Base-by-base conservation (phyloP, 2,888 invertebrate species). In the Pseudeuparius sepicola region DNA sequence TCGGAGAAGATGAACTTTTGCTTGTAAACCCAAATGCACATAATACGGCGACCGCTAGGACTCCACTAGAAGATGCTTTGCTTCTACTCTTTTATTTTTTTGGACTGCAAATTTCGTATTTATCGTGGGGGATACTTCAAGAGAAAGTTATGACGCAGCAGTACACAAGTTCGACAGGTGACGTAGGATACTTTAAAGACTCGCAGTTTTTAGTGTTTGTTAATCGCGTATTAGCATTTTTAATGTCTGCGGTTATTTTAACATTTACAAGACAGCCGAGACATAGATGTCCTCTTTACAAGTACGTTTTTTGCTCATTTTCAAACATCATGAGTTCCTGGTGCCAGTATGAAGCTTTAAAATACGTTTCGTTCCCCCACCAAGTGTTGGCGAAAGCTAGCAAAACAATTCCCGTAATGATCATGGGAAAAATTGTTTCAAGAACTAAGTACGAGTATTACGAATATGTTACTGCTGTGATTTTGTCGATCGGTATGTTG, bases 321-420 rank as follows among this genome's bases (percentile, higher is more conserved):
- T 92, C 94, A 10, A 98, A 98, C 63, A 88, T 97, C 44, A 76
- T 98, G 73, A 94, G 94, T 59, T 93, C 94, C 29, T 99, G 97
- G 97, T 97, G 93, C 63, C 98, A 99, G 64, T 98, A 99, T 60
- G 98, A 98, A 65, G 97, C 97, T 13, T 70, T 99, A 27, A 97
- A 97, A 62, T 99, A 85, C 63, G 92, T 98, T 53, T 93, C 87
- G 56, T 98, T 98, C 61, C 97, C 97, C 2, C 92, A 94, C 29
- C 96, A 97, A 73, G 90, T 87, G 47, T 62, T 92, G 44, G 90
- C 93, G 0, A 98, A 98, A 65, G 93, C 97, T n/a, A 93, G 90
- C 46, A 98, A 98, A 68, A 86, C 93, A 47, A 88, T 94, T 51
- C 92, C 92, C 2, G 96, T 97, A 29, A 98, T 98, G 97, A 59